A percentile compares a stretch with the other conserved stretches of the same genome.
These are phyloP conservation scores for Cyrtorhinus lividipennis DNA, from an alignment of 1,140 invertebrate species.

Conservation along the genomic window DNA sequence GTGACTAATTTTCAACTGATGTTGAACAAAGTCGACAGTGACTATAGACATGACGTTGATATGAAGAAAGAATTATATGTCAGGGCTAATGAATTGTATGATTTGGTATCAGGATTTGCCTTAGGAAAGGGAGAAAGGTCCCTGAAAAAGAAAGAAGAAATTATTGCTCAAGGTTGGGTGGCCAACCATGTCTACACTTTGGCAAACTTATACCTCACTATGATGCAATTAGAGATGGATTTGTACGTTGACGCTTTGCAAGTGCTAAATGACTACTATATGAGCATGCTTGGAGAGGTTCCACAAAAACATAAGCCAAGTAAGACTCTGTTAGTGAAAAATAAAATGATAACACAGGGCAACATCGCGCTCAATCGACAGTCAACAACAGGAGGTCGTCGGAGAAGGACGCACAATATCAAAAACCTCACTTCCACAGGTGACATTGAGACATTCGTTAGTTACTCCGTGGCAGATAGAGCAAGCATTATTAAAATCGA, in stretches of 20 bases:
- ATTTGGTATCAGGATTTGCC: conserved; percentile 2
- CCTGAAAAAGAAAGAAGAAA: neutral
- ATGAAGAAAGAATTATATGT: conserved; percentile 19
- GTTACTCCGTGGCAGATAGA: neutral
- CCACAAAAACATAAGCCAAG: neutral
- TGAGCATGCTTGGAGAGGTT: neutral
- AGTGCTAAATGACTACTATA: conserved; percentile 18
- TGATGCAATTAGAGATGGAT: conserved; percentile 19
- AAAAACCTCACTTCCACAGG: neutral
- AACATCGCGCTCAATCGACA: neutral
- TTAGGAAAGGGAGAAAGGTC: conserved; percentile 3
- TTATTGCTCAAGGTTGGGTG: conserved; percentile 15
- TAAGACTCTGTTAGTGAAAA: neutral
- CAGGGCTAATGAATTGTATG: conserved; percentile 16
- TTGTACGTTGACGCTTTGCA: conserved; percentile 18
- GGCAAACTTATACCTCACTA: conserved; percentile 2
- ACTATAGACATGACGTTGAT: neutral
- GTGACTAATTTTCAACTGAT: conserved; percentile 19
- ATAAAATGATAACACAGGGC: neutral
- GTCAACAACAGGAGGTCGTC: neutral
- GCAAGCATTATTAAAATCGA: too few relatives aligned
- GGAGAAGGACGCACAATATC: neutral
- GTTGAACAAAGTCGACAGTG: conserved; percentile 17
- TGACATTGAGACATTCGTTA: neutral
- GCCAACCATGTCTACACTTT: neutral